Base-by-base conservation (phyloP, 2,113 vertebrate genomes). In the Indri indri region DNA sequence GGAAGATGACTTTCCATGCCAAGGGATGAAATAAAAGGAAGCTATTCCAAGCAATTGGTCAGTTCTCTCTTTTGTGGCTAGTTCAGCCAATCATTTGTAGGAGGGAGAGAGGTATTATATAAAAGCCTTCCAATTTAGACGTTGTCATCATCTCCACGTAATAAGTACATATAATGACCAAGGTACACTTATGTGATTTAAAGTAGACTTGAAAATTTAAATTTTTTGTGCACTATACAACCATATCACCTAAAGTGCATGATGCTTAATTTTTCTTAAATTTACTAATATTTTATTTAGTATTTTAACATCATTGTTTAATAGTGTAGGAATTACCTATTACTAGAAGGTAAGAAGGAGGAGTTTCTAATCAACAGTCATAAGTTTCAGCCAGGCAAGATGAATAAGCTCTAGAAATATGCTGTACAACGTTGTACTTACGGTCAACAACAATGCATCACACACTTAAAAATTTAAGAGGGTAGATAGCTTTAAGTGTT, bases 141-240 rank as follows among this genome's bases (percentile, higher is more conserved):
- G 6, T 61, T 59, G 27, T 50, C 17, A 37, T 88, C 90, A 23
- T n/a, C 54, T 45, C 14, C 20, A 61, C 37, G 16, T 37, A 59
- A 88, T 70, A 80, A 87, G 25, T 66, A 42, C 0, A n/a, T 61
- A 6, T 1, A 80, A 32, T 54, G 47, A 30, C 16, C 57, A 5
- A 7, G 22, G 68, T 66, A 37, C 8, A 70, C 14, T 73, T 65
- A 70, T 0, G 52, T 10, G 10, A 71, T 47, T 95, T 93, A 90
- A 77, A 92, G 11, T 47, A 17, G 37, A 74, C 17, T 87, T 88
- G 34, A 90, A 83, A 66, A 50, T 94, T 96, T 70, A 88, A 52
- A 65, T 81, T 45, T 95, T 30, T 81, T 96, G 81, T 23, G 18
- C 47, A 34, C 8, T 71, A 52, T 50, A 30, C 8, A n/a, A 70